phyloP scores from a whole-genome alignment of 2,113 vertebrate genomes.

The Ophthalmolycus amberensis region DNA sequence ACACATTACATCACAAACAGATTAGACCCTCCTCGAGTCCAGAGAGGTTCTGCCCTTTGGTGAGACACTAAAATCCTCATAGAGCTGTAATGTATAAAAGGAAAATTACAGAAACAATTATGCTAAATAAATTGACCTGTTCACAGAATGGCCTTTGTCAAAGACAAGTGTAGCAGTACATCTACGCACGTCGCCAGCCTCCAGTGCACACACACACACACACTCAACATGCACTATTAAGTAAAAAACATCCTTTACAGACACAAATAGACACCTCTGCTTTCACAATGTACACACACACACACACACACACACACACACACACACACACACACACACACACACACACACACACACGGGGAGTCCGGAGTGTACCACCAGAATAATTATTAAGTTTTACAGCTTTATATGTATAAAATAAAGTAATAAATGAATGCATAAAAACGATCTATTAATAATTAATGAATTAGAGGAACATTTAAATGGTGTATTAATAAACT shows the following conservation, averaged over 20 bases:
- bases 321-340: slow-evolving; percentile 2
- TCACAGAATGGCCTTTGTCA: slow-evolving; percentile 62
- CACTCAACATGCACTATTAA: slow-evolving; percentile 15
- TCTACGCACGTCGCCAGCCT: slow-evolving; percentile 29
- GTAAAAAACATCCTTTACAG: slow-evolving; percentile 40
- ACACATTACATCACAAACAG: slow-evolving; percentile 56
- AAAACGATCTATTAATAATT: not conserved
- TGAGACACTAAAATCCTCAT: slow-evolving; percentile 51
- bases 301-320: slow-evolving; percentile 13
- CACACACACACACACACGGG: slow-evolving; percentile 6
- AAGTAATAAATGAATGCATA: not conserved
- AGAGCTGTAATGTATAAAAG: slow-evolving; percentile 47
- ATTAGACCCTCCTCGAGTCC: slow-evolving; percentile 31
- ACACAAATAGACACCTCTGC: slow-evolving; percentile 20
- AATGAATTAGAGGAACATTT: not conserved
- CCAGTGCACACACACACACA: slow-evolving; percentile 1
- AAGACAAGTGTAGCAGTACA: slow-evolving; percentile 51
- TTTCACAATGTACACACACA: not conserved
- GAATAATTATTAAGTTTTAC: slow-evolving; percentile 9
- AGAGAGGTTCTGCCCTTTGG: slow-evolving; percentile 50
- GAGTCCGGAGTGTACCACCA: not conserved
- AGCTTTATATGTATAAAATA: not conserved
- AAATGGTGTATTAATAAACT: not conserved
- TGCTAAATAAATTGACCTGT: slow-evolving; percentile 65
- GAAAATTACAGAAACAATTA: slow-evolving; percentile 63